A percentile compares a stretch with the other conserved stretches of the same genome.
phyloP scores from a whole-genome alignment of 2,888 invertebrate genomes.

The Clitarchus hookeri region DNA sequence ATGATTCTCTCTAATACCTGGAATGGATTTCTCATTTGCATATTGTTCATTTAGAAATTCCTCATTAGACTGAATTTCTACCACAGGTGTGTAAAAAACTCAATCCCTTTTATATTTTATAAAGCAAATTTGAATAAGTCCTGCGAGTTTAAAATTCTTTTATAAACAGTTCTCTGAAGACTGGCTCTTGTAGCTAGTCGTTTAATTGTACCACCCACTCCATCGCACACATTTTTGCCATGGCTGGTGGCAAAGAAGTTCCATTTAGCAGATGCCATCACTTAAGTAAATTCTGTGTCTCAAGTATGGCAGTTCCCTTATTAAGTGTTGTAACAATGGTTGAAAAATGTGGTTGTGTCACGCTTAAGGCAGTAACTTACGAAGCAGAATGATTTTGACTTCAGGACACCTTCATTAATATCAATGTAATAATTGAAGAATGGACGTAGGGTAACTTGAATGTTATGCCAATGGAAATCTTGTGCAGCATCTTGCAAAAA shows the following conservation, averaged over 20 bases:
- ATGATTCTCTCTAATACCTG: neutral
- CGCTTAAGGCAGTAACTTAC: conserved; percentile 5
- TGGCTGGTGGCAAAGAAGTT: conserved; percentile 18
- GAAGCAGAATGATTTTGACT: conserved; percentile 15
- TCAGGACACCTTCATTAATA: neutral
- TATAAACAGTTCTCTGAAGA: neutral
- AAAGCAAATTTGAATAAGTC: neutral
- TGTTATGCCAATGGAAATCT: conserved; percentile 32
- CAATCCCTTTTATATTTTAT: neutral
- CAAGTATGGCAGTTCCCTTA: neutral
- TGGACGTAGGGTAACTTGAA: conserved; percentile 29
- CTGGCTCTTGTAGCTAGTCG: neutral
- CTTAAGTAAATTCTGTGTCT: conserved; percentile 15
- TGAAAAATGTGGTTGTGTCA: conserved; percentile 16
- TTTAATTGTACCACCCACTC: neutral
- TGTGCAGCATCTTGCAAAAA: conserved; percentile 33
- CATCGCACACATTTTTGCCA: neutral
- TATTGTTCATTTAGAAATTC: neutral
- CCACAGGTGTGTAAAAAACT: neutral
- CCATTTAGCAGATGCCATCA: conserved; percentile 3
- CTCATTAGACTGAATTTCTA: neutral
- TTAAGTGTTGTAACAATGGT: neutral
- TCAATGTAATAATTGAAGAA: conserved; percentile 27
- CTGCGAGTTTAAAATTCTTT: neutral
- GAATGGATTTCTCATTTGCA: neutral